Evolutionary conservation across 2,113 vertebrate genomes (phyloP).

Genomic region (Struthidea cinerea): DNA sequence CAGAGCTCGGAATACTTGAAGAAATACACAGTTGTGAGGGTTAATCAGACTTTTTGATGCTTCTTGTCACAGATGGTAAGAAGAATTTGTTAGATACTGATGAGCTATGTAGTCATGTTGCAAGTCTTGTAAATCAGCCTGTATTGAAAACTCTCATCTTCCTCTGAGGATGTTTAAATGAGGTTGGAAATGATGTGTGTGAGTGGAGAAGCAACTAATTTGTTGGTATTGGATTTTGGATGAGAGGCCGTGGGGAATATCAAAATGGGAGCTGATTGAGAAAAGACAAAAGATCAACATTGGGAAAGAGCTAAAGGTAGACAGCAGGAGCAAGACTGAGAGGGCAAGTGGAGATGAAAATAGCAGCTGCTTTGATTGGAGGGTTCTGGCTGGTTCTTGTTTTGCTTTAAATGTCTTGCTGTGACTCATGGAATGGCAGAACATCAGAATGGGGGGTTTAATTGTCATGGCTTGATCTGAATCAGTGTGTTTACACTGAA

Average conservation of each 20-base stretch:
- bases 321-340: background rate
- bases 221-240: background rate
- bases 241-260: background rate
- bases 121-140: conserved; percentile 23
- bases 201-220: background rate
- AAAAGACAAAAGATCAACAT: background rate
- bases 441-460: background rate
- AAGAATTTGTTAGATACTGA: conserved; percentile 26
- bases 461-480: background rate
- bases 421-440: background rate
- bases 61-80: conserved; percentile 4
- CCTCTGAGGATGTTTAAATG: background rate
- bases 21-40: background rate
- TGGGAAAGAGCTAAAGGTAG: background rate
- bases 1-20: background rate
- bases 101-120: conserved; percentile 44
- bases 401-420: background rate
- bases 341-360: conserved; percentile 20
- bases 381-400: background rate
- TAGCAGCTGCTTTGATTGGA: background rate
- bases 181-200: background rate
- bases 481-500: background rate
- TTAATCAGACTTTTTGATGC: conserved; percentile 33
- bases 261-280: background rate
- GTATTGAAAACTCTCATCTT: conserved; percentile 26